Conservation (phyloP, 2,888 invertebrate genomes). For the Herminia tarsipennalis region DNA sequence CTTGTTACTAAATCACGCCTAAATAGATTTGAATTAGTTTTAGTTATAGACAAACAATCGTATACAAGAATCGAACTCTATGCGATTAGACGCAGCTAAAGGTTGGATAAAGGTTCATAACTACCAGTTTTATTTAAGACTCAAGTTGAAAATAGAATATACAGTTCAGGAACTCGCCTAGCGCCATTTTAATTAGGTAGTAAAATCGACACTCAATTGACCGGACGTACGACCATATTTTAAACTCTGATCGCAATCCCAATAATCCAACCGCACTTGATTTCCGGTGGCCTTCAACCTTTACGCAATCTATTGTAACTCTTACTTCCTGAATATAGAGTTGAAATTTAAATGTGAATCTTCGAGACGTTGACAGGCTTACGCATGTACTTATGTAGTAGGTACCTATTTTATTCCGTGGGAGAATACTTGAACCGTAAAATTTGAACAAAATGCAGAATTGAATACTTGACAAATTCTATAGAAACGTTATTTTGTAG, state of each 20-base stretch:
- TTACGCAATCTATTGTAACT: conserved; percentile 19
- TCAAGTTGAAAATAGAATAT: background rate
- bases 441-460: conserved; percentile 25
- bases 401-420: conserved; percentile 55
- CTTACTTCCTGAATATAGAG: conserved; percentile 37
- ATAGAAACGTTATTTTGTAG: conserved; percentile 19
- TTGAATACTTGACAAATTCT: conserved; percentile 30
- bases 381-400: conserved; percentile 18
- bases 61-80: too few species aligned
- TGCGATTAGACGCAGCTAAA: too few species aligned
- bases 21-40: too few species aligned
- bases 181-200: conserved; percentile 45
- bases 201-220: conserved; percentile 55
- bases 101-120: too few species aligned
- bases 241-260: conserved; percentile 73
- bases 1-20: too few species aligned
- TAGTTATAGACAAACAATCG: too few species aligned
- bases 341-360: conserved; percentile 36
- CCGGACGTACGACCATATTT: conserved; percentile 67
- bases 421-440: conserved; percentile 65
- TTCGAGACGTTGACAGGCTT: conserved; percentile 32
- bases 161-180: conserved; percentile 15
- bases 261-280: conserved; percentile 69
- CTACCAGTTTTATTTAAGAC: background rate
- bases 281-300: conserved; percentile 44